Evolutionary conservation across 2,888 invertebrate genomes (phyloP), one percentile per base, ranked within the genome.

Genomic region (Tenodera sinensis): DNA sequence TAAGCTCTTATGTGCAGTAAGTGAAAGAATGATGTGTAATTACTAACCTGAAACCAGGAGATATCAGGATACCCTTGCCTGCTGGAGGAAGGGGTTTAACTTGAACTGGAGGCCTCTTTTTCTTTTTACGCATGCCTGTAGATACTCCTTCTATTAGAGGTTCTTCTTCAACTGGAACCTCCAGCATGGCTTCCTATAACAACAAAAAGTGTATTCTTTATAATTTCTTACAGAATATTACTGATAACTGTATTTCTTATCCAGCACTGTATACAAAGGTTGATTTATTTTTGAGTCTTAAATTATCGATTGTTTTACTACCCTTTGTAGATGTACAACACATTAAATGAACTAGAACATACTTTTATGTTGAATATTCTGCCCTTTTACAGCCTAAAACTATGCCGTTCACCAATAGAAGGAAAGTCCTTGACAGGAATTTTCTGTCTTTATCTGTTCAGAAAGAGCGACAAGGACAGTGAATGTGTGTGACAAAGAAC

Each of bases 41-140:
- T 71, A 71, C 25, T 71, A 71, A 94, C 94, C 94, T 94, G 91
- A 93, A 94, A 83, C 95, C 94, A 42, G 94, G 93, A 71, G 94
- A 93, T 54, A 95, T 93, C 83, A 96, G 93, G 90, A 95, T 95
- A 88, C 96, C 95, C 91, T 94, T 95, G 27, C 94, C 93, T 20
- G 94, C 94, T 1, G 94, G 94, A 25, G 93, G 93, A 27, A 93
- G 91, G 15, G 90, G 89, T 28, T 83, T 87, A 54, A 90, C 85
- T 47, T 90, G 88, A 12, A 88, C 28, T 20, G 83, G 14, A 27
- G 81, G 25, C 81, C 84, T 28, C 28, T 85, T 81, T 27, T 88
- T 88, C 42, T 85, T 85, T 82, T 83, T 85, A 25, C 82, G 82
- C 1, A 82, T 25, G 27, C 81, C 83, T 47, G 34, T 25, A 14